Conservation (phyloP, 2,888 invertebrate genomes). For the Penaeus monodon region DNA sequence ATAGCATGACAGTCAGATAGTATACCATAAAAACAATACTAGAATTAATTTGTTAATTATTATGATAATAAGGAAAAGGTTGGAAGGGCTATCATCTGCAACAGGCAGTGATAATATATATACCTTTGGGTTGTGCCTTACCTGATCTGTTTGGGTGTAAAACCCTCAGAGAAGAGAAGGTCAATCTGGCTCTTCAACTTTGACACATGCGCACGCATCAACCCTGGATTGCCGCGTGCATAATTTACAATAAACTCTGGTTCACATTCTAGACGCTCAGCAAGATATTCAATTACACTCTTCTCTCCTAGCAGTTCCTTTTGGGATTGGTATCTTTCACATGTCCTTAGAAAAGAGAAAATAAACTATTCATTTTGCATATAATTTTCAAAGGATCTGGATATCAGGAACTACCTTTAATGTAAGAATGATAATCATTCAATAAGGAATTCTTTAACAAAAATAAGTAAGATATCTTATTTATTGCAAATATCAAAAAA, state of each 20-base stretch:
- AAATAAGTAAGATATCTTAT: too few relatives aligned
- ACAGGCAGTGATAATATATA: too few relatives aligned
- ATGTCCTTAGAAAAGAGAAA: conserved; percentile 1
- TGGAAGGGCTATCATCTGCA: too few relatives aligned
- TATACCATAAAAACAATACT: too few relatives aligned
- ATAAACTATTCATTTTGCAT: neutral
- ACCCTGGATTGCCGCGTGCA: neutral
- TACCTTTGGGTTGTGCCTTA: neutral
- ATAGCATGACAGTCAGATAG: too few relatives aligned
- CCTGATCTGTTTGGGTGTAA: conserved; percentile 20
- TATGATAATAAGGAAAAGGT: too few relatives aligned
- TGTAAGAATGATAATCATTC: too few relatives aligned
- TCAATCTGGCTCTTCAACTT: conserved; percentile 28
- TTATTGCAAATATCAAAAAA: too few relatives aligned
- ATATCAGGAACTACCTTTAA: too few relatives aligned
- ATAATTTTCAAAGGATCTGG: neutral
- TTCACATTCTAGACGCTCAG: conserved; percentile 25
- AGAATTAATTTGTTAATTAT: too few relatives aligned
- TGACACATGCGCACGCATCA: conserved; percentile 6
- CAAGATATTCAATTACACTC: conserved; percentile 7
- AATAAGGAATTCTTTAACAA: too few relatives aligned
- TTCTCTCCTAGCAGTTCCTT: conserved; percentile 14
- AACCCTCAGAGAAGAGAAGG: conserved; percentile 27
- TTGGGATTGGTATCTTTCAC: conserved; percentile 17
- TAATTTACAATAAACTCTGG: neutral